These are phyloP conservation scores for Athalia rosae DNA, from an alignment of 2,888 invertebrate genomes.

Conservation along the genomic window DNA sequence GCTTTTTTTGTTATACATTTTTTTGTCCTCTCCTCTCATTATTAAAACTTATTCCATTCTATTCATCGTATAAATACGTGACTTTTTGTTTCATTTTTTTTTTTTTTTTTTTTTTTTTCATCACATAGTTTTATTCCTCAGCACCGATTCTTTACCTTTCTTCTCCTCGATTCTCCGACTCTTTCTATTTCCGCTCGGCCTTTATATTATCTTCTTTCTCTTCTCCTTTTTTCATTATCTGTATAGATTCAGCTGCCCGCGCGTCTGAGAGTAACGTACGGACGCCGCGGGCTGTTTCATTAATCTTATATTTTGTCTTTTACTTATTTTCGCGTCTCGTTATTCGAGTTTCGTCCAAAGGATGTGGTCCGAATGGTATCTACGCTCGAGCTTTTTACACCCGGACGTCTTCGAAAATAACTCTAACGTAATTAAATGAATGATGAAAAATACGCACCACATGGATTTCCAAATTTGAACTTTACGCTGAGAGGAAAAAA, in stretches of 20 bases:
- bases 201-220: conserved; percentile 30
- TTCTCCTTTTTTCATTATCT: conserved; percentile 48
- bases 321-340: conserved; percentile 71
- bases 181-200: conserved; percentile 53
- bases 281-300: conserved; percentile 69
- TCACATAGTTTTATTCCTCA: conserved; percentile 47
- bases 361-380: background rate
- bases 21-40: conserved; percentile 4
- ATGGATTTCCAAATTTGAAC: too few relatives aligned
- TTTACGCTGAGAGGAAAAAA: too few relatives aligned
- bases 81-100: background rate
- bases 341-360: conserved; percentile 52
- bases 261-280: conserved; percentile 47
- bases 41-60: conserved; percentile 16
- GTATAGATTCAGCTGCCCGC: conserved; percentile 61
- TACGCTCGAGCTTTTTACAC: too few relatives aligned
- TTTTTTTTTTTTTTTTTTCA: background rate
- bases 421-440: too few relatives aligned
- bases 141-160: conserved; percentile 42
- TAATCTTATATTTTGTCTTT: conserved; percentile 68
- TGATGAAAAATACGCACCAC: too few relatives aligned
- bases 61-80: conserved; percentile 3
- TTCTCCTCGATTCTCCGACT: conserved; percentile 50
- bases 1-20: background rate
- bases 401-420: too few relatives aligned